Evolutionary conservation across 2,797 vertebrate genomes (phyloP).

Genomic region (Clarias pachynema): DNA sequence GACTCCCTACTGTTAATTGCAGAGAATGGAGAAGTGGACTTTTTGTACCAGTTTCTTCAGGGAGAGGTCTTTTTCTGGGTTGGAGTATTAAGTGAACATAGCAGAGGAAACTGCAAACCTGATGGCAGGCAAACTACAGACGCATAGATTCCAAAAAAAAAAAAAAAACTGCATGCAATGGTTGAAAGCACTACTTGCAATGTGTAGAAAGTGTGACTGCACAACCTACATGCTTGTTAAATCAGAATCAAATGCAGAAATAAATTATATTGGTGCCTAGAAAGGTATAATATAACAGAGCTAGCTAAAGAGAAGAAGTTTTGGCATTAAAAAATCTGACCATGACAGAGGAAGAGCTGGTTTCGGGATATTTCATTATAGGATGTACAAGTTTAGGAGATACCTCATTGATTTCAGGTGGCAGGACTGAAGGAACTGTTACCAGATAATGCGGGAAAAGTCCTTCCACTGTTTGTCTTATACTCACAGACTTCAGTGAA

Average conservation of each 20-base stretch:
- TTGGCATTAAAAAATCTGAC: neutral
- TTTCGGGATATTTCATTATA: neutral
- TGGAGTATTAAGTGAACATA: neutral
- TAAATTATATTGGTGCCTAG: neutral
- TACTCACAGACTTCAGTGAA: no score
- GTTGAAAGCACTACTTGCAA: neutral
- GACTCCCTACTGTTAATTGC: neutral
- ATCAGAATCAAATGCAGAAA: neutral
- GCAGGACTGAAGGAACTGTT: neutral
- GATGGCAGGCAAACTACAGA: neutral
- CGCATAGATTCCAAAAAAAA: neutral
- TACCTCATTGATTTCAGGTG: neutral
- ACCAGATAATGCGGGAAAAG: neutral
- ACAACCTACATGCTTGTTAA: neutral
- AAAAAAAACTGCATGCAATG: neutral
- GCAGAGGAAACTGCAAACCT: neutral
- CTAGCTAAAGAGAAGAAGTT: neutral
- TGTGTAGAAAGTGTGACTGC: neutral
- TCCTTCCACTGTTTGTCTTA: neutral
- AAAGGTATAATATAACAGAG: neutral
- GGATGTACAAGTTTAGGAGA: neutral
- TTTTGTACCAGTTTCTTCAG: neutral
- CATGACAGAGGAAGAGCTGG: neutral
- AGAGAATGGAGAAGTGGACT: neutral
- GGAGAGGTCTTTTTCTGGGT: slow-evolving; percentile 6